A percentile compares a stretch with the other conserved stretches of the same genome.
Conservation (phyloP, 2,797 vertebrate genomes). For the Calcarius lapponicus region DNA sequence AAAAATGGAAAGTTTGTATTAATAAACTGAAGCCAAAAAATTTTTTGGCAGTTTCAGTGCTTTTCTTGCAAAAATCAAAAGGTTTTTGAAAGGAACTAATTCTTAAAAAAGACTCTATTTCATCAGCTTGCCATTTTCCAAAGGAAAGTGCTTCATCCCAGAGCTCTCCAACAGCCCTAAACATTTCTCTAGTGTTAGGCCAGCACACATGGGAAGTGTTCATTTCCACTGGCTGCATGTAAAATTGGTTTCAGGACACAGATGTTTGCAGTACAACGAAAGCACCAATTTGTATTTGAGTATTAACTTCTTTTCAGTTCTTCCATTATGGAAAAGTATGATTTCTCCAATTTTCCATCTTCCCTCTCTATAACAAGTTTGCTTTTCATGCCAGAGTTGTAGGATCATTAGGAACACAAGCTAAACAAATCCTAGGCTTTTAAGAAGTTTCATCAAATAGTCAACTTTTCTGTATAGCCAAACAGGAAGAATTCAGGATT, state of each 20-base stretch:
- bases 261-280: conserved; percentile 62
- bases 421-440: conserved; percentile 24
- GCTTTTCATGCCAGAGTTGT: background rate
- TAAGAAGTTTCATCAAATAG: conserved; percentile 4
- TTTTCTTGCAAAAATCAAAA: conserved; percentile 13
- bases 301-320: conserved; percentile 38
- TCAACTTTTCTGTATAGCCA: background rate
- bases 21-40: background rate
- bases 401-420: conserved; percentile 2
- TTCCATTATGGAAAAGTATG: conserved; percentile 49
- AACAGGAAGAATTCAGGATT: background rate
- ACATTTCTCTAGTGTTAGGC: conserved; percentile 59
- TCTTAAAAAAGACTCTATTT: conserved; percentile 24
- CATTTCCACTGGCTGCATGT: conserved; percentile 44
- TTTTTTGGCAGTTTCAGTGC: background rate
- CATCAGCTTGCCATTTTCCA: conserved; percentile 50
- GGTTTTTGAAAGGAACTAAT: background rate
- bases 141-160: conserved; percentile 50
- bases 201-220: conserved; percentile 63
- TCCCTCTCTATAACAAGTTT: background rate
- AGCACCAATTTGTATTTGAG: conserved; percentile 21
- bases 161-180: conserved; percentile 1
- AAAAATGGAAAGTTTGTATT: background rate
- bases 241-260: conserved; percentile 52
- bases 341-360: conserved; percentile 39